Evolutionary conservation across 2,888 invertebrate genomes (phyloP).

Genomic region (Odontothrips loti): DNA sequence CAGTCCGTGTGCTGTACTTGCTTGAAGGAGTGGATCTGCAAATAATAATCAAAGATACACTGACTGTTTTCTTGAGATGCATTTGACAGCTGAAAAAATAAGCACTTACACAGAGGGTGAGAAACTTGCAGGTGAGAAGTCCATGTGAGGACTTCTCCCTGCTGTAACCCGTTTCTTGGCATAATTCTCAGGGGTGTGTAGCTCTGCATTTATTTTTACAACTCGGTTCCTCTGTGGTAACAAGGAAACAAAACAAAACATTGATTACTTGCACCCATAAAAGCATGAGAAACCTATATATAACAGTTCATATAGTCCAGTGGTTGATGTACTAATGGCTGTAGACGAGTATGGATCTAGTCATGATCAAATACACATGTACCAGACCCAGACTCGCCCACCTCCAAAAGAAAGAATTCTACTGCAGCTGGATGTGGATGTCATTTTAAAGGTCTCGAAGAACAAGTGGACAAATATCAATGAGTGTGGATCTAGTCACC

Average conservation of each 20-base stretch:
- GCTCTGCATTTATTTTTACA: neutral
- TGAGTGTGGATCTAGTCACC: constrained; percentile 72
- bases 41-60: constrained; percentile 41
- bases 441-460: neutral
- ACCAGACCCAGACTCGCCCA: constrained; percentile 72
- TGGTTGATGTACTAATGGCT: neutral
- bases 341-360: constrained; percentile 88
- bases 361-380: constrained; percentile 60
- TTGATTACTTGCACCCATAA: neutral
- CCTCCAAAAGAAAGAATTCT: constrained; percentile 27
- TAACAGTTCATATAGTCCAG: neutral
- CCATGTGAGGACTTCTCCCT: constrained; percentile 34
- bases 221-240: neutral
- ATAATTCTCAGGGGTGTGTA: neutral
- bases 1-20: constrained; percentile 45
- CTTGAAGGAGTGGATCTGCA: constrained; percentile 44
- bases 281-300: neutral
- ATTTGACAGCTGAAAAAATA: constrained; percentile 38
- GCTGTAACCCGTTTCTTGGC: constrained; percentile 30
- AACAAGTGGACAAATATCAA: constrained; percentile 44
- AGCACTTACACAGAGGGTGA: constrained; percentile 43
- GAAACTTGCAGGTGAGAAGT: constrained; percentile 42
- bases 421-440: neutral
- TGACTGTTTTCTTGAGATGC: constrained; percentile 45
- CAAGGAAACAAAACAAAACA: neutral